Base-by-base conservation (phyloP, 2,113 vertebrate species). In the Heterotis niloticus region DNA sequence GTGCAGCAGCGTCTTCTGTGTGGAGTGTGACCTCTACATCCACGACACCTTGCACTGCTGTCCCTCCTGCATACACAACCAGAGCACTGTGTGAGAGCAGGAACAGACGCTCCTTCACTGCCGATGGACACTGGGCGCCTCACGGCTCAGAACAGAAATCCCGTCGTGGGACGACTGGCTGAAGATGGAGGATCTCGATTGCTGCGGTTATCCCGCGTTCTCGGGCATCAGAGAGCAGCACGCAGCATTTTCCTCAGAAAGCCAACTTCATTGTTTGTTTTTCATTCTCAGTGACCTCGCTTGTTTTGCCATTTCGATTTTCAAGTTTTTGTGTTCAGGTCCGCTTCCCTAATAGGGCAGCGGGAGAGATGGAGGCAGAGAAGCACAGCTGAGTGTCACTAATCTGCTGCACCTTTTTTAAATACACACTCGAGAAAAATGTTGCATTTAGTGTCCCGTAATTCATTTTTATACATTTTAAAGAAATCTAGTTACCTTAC, bases 31-130 rank as follows among this genome's bases (percentile, higher is more conserved):
- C 80, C 59, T 98, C 82, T 99, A 98, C 90, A 88, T 98, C 89
- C 98, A 99, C 4, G 96, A 97, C 28, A 92, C 92, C 0, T 91
- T 99, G 54, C 98, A 99, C 89, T 98, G 96, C 90, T 99, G 98
- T 81, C 97, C 97, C 71, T 92, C 93, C 80, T 99, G 98, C 77
- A 92, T 96, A 80, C 95, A 97, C 1, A 86, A 82, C 68, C 90
- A 92, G 59, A 90, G 84, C 28, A 3, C 79, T 64, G 71, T 89
- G 16, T 71, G 87, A 82, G 18, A 77, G 81, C 14, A 5, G 10
- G 52, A 66, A 44, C 0, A n/a, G 9, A 14, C 1, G 28, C 18
- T 4, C 34, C 7, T 44, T 44, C 34, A 44, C 34, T 44, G 34
- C 34, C 7, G 7, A 44, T 7, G 7, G 34, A 44, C 34, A 44